These are phyloP conservation scores for Conchocele bisecta DNA, from an alignment of 2,888 invertebrate species.

Conservation along the genomic window DNA sequence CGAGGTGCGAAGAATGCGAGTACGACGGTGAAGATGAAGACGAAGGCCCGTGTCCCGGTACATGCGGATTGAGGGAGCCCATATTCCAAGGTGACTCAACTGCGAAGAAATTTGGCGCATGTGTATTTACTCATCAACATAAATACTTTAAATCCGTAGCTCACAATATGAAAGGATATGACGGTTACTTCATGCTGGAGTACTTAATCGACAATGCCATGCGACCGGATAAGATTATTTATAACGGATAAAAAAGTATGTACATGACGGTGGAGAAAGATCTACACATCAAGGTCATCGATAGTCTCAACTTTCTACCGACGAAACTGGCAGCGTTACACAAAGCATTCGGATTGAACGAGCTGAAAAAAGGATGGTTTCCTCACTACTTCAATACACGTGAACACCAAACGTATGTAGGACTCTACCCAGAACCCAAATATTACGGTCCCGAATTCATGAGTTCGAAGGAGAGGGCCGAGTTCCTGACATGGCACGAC, in stretches of 20 bases:
- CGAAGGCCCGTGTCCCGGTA: slow-evolving; percentile 26
- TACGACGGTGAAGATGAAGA: slow-evolving; percentile 6
- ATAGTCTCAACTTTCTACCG: slow-evolving; percentile 46
- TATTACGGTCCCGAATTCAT: slow-evolving; percentile 28
- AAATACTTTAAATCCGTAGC: slow-evolving; percentile 20
- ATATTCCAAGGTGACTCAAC: slow-evolving; percentile 30
- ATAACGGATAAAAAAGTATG: slow-evolving; percentile 31
- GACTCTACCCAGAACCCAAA: slow-evolving; percentile 29
- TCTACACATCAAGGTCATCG: slow-evolving; percentile 32
- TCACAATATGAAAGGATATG: slow-evolving; percentile 45
- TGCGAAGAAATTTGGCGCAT: slow-evolving; percentile 17
- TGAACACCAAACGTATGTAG: slow-evolving; percentile 40
- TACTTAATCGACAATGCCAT: slow-evolving; percentile 31
- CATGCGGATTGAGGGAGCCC: slow-evolving; percentile 38
- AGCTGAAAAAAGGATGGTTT: slow-evolving; percentile 46
- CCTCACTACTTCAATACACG: slow-evolving; percentile 47
- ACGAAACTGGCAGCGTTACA: slow-evolving; percentile 33
- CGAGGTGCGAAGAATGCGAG: background rate
- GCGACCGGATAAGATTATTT: slow-evolving; percentile 22
- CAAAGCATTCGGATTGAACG: slow-evolving; percentile 38
- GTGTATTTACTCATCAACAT: slow-evolving; percentile 26
- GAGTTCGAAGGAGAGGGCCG: slow-evolving; percentile 3
- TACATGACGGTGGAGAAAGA: slow-evolving; percentile 33
- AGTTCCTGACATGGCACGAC: slow-evolving; percentile 11
- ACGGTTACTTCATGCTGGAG: slow-evolving; percentile 37